These are phyloP conservation scores for Drosophila maculinotata DNA, from an alignment of 2,888 invertebrate genomes.

Conservation along the genomic window DNA sequence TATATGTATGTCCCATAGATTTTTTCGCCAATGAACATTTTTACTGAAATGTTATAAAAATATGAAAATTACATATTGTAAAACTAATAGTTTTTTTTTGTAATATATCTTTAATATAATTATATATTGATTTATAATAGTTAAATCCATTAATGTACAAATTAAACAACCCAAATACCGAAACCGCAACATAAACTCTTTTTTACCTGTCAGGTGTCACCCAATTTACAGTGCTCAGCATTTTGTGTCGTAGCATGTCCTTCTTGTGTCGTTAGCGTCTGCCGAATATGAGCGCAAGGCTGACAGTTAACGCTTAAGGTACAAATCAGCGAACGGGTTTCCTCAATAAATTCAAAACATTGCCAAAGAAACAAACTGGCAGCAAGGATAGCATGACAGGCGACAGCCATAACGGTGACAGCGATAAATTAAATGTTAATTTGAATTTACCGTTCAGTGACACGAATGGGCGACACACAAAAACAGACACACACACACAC, in stretches of 20 bases:
- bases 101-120: too few relatives aligned
- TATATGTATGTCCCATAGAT: not conserved
- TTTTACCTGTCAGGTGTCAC: conserved; percentile 31
- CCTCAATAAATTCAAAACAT: conserved; percentile 74
- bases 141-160: too few relatives aligned
- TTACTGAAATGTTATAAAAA: too few relatives aligned
- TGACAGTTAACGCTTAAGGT: conserved; percentile 45
- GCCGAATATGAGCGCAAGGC: conserved; percentile 64
- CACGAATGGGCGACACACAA: conserved; percentile 60
- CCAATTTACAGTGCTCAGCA: conserved; percentile 43
- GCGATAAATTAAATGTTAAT: conserved; percentile 82
- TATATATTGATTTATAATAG: too few relatives aligned
- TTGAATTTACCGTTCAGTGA: conserved; percentile 81
- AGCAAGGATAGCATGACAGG: conserved; percentile 62
- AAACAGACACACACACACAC: conserved; percentile 22
- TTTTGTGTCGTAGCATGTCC: conserved; percentile 41
- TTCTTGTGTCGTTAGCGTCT: conserved; percentile 34
- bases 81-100: too few relatives aligned
- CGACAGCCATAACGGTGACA: conserved; percentile 81
- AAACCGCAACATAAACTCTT: conserved; percentile 6
- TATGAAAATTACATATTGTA: too few relatives aligned
- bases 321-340: conserved; percentile 58
- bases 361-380: conserved; percentile 26
- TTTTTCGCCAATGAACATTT: not conserved
- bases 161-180: too few relatives aligned